Conservation (phyloP, 1,140 invertebrate genomes). For the Drosophila sucinea region DNA sequence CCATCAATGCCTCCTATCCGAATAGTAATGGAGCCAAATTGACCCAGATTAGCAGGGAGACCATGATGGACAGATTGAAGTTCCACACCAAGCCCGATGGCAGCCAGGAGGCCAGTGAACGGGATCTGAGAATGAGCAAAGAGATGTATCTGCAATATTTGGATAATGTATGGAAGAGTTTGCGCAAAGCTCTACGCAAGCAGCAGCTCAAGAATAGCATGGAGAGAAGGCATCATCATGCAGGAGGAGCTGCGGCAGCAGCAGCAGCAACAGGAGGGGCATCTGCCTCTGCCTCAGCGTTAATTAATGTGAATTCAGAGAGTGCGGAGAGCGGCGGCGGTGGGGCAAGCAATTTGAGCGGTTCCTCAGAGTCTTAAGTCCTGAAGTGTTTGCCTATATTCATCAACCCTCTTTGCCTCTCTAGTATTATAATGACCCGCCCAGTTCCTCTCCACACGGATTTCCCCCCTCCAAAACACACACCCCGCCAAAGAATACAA, state of each 20-base stretch:
- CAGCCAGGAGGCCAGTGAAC: constrained; percentile 42
- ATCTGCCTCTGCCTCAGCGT: not conserved
- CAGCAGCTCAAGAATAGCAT: constrained; percentile 26
- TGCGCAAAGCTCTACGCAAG: constrained; percentile 39
- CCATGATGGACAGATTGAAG: constrained; percentile 56
- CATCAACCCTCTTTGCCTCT: not conserved
- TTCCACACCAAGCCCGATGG: constrained; percentile 63
- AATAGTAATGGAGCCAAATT: constrained; percentile 62
- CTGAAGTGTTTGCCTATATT: not conserved
- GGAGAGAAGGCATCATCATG: constrained; percentile 22
- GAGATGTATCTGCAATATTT: constrained; percentile 61
- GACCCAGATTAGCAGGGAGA: constrained; percentile 41
- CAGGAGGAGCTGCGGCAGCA: not conserved
- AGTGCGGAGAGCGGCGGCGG: constrained; percentile 29
- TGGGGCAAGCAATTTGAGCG: constrained; percentile 1
- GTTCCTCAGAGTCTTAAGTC: constrained; percentile 32
- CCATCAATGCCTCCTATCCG: constrained; percentile 68
- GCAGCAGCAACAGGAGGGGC: constrained; percentile 4
- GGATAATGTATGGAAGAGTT: constrained; percentile 49
- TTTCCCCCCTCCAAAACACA: not conserved
- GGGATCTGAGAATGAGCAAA: constrained; percentile 68
- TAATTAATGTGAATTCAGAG: constrained; percentile 27
- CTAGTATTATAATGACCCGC: not conserved
- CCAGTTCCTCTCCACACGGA: not conserved
- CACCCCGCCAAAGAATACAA: constrained; percentile 12